phyloP scores from a whole-genome alignment of 2,797 vertebrate species.

The Cryptoprocta ferox region DNA sequence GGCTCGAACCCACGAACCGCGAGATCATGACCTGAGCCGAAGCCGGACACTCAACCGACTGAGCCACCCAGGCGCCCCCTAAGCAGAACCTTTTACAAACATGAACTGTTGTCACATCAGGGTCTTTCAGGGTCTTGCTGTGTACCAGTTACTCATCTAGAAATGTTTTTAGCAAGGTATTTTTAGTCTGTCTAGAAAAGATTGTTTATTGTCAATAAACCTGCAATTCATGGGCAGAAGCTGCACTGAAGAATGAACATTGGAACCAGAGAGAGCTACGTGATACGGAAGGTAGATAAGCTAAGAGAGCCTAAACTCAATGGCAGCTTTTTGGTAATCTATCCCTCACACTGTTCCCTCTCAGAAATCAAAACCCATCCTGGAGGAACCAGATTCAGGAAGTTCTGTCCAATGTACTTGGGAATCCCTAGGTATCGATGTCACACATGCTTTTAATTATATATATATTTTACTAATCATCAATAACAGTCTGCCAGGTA shows the following conservation, averaged over 20 bases:
- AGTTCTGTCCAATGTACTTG: background rate
- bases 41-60: too few relatives aligned
- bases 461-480: background rate
- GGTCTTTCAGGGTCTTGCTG: background rate
- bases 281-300: background rate
- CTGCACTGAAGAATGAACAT: background rate
- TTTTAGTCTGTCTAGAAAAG: background rate
- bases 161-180: background rate
- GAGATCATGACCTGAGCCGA: too few relatives aligned
- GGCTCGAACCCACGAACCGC: too few relatives aligned
- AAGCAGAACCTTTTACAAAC: background rate
- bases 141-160: background rate
- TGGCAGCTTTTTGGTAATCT: background rate
- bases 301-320: background rate
- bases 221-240: background rate
- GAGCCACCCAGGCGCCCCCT: too few relatives aligned
- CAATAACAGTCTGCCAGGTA: background rate
- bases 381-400: background rate
- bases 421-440: background rate
- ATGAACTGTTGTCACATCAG: background rate
- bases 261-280: background rate
- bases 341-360: too few relatives aligned
- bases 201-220: background rate
- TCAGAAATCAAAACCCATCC: background rate
- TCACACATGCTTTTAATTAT: too few relatives aligned